These are phyloP conservation scores for Cyphomyrus plagiostoma DNA, from an alignment of 2,113 vertebrate genomes.

Conservation along the genomic window DNA sequence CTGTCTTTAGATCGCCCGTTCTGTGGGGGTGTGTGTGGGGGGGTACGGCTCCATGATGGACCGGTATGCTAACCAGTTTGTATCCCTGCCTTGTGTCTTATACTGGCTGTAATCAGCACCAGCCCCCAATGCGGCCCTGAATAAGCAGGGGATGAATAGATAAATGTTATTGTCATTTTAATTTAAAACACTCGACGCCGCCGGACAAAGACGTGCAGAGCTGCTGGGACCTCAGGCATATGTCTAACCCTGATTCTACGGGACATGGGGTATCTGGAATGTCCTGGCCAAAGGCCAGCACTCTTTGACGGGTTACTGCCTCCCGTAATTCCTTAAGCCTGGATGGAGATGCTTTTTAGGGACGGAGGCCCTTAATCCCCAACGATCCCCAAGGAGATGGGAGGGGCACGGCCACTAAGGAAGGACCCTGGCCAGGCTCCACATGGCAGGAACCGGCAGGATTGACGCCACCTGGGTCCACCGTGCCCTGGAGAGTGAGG, in stretches of 20 bases:
- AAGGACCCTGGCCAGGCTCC: neutral
- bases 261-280: neutral
- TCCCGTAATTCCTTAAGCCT: neutral
- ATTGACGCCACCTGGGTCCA: conserved; percentile 1
- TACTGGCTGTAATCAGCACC: neutral
- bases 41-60: neutral
- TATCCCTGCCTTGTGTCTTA: neutral
- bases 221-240: neutral
- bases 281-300: neutral
- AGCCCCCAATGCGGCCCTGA: neutral
- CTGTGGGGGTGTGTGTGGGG: neutral
- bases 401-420: neutral
- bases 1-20: neutral
- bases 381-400: neutral
- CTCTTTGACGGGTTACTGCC: conserved; percentile 10
- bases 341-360: neutral
- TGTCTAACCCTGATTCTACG: neutral
- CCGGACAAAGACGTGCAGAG: neutral
- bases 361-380: neutral
- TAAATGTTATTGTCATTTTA: neutral
- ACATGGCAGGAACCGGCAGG: neutral
- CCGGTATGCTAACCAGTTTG: neutral
- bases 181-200: neutral
- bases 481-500: conserved; percentile 1
- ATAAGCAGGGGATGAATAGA: neutral